A percentile compares a stretch with the other conserved stretches of the same genome.
Evolutionary conservation across 2,797 vertebrate species (phyloP).

Genomic region (Betta splendens): DNA sequence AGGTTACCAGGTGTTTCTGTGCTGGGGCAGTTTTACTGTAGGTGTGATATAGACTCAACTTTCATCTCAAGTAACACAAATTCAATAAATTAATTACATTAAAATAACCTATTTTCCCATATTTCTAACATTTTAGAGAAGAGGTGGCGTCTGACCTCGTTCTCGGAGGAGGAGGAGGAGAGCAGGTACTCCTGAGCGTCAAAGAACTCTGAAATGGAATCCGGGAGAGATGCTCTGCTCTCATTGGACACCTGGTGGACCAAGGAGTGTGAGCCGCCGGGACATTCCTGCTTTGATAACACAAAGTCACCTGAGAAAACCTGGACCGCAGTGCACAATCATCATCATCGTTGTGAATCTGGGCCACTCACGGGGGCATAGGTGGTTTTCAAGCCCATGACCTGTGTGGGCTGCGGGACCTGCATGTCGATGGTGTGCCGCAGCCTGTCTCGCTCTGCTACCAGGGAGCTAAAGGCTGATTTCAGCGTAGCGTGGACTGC

Average conservation of each 20-base stretch:
- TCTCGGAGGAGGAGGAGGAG: conserved; percentile 98
- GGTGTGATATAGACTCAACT: too few species aligned
- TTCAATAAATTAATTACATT: too few species aligned
- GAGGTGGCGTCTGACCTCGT: conserved; percentile 84
- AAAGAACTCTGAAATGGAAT: conserved; percentile 95
- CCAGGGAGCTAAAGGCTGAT: conserved; percentile 88
- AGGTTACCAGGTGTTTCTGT: not conserved
- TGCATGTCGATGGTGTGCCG: conserved; percentile 88
- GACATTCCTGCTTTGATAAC: conserved; percentile 80
- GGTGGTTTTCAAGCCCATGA: conserved; percentile 85
- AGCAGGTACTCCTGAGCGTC: conserved; percentile 96
- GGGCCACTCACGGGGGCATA: conserved; percentile 83
- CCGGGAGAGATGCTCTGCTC: conserved; percentile 90
- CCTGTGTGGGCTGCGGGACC: conserved; percentile 81
- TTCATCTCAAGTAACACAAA: too few species aligned
- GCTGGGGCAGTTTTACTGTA: too few species aligned
- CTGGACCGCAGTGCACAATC: not conserved
- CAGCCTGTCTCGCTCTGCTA: conserved; percentile 86
- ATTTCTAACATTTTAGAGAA: not conserved
- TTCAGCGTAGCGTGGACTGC: conserved; percentile 90
- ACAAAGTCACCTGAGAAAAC: conserved; percentile 14
- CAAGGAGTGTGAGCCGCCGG: conserved; percentile 80
- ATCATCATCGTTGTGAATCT: conserved; percentile 5
- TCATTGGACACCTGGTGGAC: conserved; percentile 94
- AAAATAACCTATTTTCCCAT: not conserved